A percentile compares a stretch with the other conserved stretches of the same genome.
Conservation (phyloP, 1,140 invertebrate genomes). For the Arctopsyche grandis region DNA sequence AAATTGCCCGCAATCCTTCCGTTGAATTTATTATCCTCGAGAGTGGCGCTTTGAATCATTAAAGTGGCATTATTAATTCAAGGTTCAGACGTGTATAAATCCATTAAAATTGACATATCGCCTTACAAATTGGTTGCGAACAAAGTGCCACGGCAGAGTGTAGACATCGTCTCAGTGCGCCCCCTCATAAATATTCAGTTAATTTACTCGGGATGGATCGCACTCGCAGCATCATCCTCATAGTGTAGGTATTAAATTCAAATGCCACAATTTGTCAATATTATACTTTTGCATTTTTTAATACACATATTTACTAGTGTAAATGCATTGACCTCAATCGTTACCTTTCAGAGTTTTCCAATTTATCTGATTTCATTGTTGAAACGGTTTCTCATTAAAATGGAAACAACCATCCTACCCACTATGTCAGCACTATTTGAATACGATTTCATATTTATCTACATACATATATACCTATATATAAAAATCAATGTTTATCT, state of each 20-base stretch:
- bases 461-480: not conserved
- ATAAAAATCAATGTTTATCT: too few species aligned
- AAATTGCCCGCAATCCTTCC: too few species aligned
- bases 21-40: not conserved
- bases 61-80: slow-evolving; percentile 33
- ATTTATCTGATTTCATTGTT: too few species aligned
- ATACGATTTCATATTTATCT: not conserved
- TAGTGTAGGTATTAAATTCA: too few species aligned
- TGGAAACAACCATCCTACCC: too few species aligned
- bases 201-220: not conserved
- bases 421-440: not conserved
- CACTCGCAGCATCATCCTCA: too few species aligned
- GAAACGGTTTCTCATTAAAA: too few species aligned
- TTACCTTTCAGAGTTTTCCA: too few species aligned
- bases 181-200: slow-evolving; percentile 33
- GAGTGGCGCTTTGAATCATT: not conserved
- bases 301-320: too few species aligned
- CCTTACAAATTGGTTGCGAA: not conserved
- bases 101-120: slow-evolving; percentile 35
- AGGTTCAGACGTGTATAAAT: slow-evolving; percentile 5
- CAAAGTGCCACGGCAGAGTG: slow-evolving; percentile 8
- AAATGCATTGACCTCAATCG: too few species aligned
- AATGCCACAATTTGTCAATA: not conserved
- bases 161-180: slow-evolving; percentile 7
- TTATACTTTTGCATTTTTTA: not conserved